Conservation (phyloP, 2,113 vertebrate species). For the Scytalopus superciliaris region DNA sequence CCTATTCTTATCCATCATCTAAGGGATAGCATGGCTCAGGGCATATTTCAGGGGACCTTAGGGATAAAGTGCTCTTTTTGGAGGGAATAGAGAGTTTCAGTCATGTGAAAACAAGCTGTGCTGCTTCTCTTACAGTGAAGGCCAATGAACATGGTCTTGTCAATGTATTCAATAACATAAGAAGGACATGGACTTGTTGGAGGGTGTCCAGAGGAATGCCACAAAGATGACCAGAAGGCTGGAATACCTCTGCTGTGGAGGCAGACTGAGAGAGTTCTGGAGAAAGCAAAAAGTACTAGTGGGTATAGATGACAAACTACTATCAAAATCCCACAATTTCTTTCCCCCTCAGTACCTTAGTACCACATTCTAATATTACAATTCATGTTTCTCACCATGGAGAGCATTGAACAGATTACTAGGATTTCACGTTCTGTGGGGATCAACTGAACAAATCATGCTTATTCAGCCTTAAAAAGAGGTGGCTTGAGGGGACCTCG, state of each 20-base stretch:
- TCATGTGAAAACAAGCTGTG: background rate
- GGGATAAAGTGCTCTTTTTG: background rate
- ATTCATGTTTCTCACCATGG: background rate
- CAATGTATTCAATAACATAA: background rate
- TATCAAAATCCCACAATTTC: background rate
- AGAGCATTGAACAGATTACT: background rate
- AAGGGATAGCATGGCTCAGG: background rate
- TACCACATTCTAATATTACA: background rate
- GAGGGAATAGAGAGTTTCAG: background rate
- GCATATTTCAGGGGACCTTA: background rate
- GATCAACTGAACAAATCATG: accelerated
- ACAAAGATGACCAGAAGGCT: background rate
- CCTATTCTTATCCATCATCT: background rate
- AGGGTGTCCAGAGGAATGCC: background rate
- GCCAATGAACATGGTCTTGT: background rate
- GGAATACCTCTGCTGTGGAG: background rate
- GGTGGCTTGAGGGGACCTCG: background rate
- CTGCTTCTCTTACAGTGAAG: accelerated
- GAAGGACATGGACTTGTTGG: background rate
- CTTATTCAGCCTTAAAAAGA: background rate
- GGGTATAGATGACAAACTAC: background rate
- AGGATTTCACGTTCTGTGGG: background rate
- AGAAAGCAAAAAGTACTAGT: background rate
- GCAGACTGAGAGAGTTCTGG: background rate
- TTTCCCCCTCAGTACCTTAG: background rate